Evolutionary conservation across 2,797 vertebrate genomes (phyloP).

Genomic region (Myripristis murdjan): DNA sequence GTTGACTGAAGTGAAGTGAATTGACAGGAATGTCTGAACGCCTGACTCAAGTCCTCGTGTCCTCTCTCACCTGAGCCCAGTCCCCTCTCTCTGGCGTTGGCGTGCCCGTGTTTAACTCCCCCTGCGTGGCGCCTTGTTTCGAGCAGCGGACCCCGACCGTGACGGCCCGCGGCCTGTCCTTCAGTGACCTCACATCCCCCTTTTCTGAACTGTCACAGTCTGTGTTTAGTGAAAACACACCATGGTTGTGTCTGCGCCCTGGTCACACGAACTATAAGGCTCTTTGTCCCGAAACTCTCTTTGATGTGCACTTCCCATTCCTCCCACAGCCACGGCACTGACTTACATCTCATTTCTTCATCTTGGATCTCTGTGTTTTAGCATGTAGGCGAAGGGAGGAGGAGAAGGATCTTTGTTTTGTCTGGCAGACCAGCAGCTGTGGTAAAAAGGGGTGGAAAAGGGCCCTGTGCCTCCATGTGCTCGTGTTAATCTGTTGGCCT

Average conservation of each 20-base stretch:
- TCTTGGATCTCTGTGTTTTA: constrained; percentile 17
- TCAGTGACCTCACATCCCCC: constrained; percentile 18
- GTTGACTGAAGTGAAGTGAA: too few relatives aligned
- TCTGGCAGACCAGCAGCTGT: constrained; percentile 18
- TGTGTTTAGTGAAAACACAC: constrained; percentile 62
- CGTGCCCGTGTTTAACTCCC: background rate
- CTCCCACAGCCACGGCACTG: background rate
- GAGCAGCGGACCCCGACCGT: constrained; percentile 3
- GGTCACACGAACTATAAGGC: constrained; percentile 17
- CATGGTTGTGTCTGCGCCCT: constrained; percentile 48
- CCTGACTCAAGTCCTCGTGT: background rate
- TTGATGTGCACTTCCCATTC: constrained; percentile 34
- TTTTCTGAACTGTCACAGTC: constrained; percentile 23
- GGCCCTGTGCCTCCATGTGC: constrained; percentile 18
- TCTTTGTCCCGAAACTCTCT: too few relatives aligned
- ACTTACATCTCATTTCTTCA: constrained; percentile 7
- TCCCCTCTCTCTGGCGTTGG: constrained; percentile 15
- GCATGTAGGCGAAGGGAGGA: background rate
- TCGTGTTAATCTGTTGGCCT: constrained; percentile 50
- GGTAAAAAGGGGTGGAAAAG: constrained; percentile 16
- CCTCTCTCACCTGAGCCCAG: background rate
- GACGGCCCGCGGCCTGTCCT: constrained; percentile 33
- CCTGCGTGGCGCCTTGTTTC: constrained; percentile 21
- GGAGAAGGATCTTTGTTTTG: constrained; percentile 49
- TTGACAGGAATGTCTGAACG: background rate